phyloP scores from a whole-genome alignment of 2,113 vertebrate genomes.

The Monarcha castaneiventris region DNA sequence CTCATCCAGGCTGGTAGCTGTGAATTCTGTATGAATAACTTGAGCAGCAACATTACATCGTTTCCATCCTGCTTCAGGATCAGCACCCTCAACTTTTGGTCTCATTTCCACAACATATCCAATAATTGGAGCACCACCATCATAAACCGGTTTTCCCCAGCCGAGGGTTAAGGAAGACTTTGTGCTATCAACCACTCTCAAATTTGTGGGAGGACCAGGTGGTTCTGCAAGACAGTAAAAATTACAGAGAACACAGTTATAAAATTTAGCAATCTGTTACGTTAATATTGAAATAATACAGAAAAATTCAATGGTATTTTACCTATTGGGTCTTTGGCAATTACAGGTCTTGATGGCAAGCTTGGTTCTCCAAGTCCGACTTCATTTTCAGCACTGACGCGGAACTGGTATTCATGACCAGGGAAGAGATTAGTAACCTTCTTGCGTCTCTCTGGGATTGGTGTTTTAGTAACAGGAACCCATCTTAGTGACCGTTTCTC shows the following conservation, averaged over 20 bases:
- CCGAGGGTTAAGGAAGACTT: slow-evolving; percentile 85
- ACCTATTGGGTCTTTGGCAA: slow-evolving; percentile 95
- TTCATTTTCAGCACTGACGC: slow-evolving; percentile 97
- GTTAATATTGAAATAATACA: not conserved
- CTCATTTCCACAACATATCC: slow-evolving; percentile 95
- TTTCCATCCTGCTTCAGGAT: slow-evolving; percentile 92
- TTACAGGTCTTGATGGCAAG: slow-evolving; percentile 87
- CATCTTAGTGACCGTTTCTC: slow-evolving; percentile 89
- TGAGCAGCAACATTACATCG: slow-evolving; percentile 94
- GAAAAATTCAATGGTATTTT: slow-evolving; percentile 37
- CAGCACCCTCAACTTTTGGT: slow-evolving; percentile 78
- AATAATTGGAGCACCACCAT: slow-evolving; percentile 93
- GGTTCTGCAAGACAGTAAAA: slow-evolving; percentile 78
- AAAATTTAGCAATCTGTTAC: not conserved
- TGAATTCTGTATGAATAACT: slow-evolving; percentile 88
- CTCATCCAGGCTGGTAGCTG: slow-evolving; percentile 86
- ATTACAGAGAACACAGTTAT: not conserved
- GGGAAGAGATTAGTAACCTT: slow-evolving; percentile 91
- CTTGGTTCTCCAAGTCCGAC: slow-evolving; percentile 90
- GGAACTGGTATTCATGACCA: slow-evolving; percentile 95
- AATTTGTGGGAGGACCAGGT: slow-evolving; percentile 90
- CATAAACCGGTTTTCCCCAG: slow-evolving; percentile 92
- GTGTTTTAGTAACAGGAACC: slow-evolving; percentile 89
- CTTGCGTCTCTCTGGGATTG: slow-evolving; percentile 81
- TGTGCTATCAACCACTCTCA: slow-evolving; percentile 93